phyloP scores from a whole-genome alignment of 2,888 invertebrate genomes.

The Eledona agricola region DNA sequence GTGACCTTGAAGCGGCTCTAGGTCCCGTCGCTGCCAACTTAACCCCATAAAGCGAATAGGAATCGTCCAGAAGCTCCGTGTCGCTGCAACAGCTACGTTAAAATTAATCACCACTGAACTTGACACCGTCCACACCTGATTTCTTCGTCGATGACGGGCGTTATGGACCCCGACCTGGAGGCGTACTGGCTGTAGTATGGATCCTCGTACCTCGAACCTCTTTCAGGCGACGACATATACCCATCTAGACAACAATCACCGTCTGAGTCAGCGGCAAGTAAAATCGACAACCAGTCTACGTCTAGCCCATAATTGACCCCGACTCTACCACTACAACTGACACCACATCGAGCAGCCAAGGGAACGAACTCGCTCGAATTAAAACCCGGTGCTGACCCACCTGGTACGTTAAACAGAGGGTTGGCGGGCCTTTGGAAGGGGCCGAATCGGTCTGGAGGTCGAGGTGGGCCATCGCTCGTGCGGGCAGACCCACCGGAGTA shows the following conservation, averaged over 20 bases:
- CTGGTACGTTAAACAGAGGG: constrained; percentile 68
- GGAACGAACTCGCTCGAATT: constrained; percentile 15
- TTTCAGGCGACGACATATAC: constrained; percentile 89
- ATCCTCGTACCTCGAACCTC: constrained; percentile 82
- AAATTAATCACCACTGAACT: not conserved
- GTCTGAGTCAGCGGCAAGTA: not conserved
- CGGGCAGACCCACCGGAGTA: constrained; percentile 62
- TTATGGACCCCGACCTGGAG: constrained; percentile 76
- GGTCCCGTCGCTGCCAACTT: constrained; percentile 69
- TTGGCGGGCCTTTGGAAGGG: constrained; percentile 62
- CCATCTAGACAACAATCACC: constrained; percentile 66
- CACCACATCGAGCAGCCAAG: constrained; percentile 37
- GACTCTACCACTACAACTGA: constrained; percentile 3
- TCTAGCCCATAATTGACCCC: too few species aligned
- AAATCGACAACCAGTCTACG: too few species aligned
- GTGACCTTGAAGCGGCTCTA: constrained; percentile 60
- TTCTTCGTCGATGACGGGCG: constrained; percentile 93
- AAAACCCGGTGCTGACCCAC: constrained; percentile 62
- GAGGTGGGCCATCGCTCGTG: constrained; percentile 60
- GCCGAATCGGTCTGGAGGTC: constrained; percentile 60
- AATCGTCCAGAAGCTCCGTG: constrained; percentile 74
- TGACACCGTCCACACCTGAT: too few species aligned
- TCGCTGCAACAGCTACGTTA: constrained; percentile 66
- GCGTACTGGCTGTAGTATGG: constrained; percentile 86
- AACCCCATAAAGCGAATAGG: constrained; percentile 75